phyloP scores from a whole-genome alignment of 2,888 invertebrate species.

The Aphelenchoides bicaudatus region DNA sequence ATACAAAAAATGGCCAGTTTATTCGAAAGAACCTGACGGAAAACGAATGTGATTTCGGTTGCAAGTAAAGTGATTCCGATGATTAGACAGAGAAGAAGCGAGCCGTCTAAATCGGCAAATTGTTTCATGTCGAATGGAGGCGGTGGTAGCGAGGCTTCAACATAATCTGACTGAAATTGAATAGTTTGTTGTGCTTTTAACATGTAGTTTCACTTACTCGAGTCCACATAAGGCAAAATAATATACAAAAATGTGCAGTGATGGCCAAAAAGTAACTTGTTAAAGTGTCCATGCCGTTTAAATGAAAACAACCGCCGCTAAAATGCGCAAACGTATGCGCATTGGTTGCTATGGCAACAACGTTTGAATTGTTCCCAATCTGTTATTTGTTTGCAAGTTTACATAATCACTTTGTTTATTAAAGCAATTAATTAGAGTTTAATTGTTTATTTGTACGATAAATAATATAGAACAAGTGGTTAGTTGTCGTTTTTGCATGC shows the following conservation, averaged over 20 bases:
- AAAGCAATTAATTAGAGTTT: neutral
- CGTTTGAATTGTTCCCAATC: neutral
- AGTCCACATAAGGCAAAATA: constrained; percentile 11
- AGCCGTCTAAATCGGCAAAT: neutral
- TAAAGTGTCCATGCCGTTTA: constrained; percentile 4
- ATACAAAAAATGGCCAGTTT: neutral
- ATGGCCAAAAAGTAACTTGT: constrained; percentile 12
- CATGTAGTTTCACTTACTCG: constrained; percentile 1
- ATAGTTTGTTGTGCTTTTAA: neutral
- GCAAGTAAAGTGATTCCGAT: constrained; percentile 1
- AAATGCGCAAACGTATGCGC: too few species aligned
- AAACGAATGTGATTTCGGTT: constrained; percentile 16
- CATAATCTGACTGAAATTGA: constrained; percentile 8
- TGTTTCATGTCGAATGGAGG: neutral
- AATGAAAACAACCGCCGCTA: too few species aligned
- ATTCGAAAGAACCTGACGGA: constrained; percentile 13
- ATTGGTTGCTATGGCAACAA: neutral
- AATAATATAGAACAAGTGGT: neutral
- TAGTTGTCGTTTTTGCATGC: neutral
- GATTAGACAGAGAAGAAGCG: constrained; percentile 13
- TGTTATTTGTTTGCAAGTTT: neutral
- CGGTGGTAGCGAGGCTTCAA: constrained; percentile 8
- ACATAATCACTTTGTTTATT: neutral
- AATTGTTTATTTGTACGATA: too few species aligned
- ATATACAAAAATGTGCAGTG: constrained; percentile 15